Evolutionary conservation across 2,888 invertebrate species (phyloP), one percentile per base, ranked within the genome.

Genomic region (Yponomeuta malinellus): DNA sequence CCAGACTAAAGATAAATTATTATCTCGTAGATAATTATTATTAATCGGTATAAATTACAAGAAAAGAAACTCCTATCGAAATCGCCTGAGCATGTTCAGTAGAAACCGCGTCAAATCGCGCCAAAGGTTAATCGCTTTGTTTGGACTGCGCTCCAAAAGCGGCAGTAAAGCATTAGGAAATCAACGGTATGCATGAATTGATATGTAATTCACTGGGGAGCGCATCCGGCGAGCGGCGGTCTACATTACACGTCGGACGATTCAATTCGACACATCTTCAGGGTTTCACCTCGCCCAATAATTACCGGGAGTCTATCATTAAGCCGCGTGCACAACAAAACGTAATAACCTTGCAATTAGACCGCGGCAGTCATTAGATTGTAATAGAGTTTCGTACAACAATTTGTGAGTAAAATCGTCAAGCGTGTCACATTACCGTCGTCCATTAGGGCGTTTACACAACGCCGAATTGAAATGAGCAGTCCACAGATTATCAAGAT

Each of bases 361-460:
- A 87, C 87, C 84, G 83, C 86, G 52, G 52, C 89, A 87, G 88
- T 87, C 90, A 92, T 92, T 92, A 92, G 89, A 89, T 85, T 83
- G 88, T 90, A 92, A 92, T 92, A 92, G 91, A 90, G 91, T 91
- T 92, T 90, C 84, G 90, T 91, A 91, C 90, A 86, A 86, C 84
- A 90, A 90, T 91, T 92, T 92, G 90, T 91, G 90, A 90, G 90
- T 89, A 89, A 88, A 91, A 91, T 91, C 92, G 92, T 91, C 92
- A 91, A 91, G 91, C 92, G 92, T 92, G 90, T 91, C 92, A 90
- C 92, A 90, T 92, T 91, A 92, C 91, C 85, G 83, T 84, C 78
- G 80, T 83, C 89, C 91, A 92, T 92, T 92, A 92, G 89, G 90
- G 88, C 89, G 87, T 91, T 91, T 91, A 91, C 88, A 91, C 88